Percentiles rank a stretch among this genome's conserved stretches.
phyloP scores from a whole-genome alignment of 2,113 vertebrate genomes.

The Bos indicus region DNA sequence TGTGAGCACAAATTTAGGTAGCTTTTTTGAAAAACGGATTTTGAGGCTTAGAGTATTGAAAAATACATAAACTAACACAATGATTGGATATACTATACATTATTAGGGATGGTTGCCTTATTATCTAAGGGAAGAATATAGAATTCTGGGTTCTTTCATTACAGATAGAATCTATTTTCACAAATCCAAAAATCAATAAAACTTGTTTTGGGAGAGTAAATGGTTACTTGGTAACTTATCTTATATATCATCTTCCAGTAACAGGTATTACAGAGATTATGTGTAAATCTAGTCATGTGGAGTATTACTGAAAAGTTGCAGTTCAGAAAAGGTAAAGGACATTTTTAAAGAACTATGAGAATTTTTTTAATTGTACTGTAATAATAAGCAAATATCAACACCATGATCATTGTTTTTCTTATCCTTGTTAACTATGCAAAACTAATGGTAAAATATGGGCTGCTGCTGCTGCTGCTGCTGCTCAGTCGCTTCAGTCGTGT shows the following conservation, averaged over 20 bases:
- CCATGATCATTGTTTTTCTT: background rate
- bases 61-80: background rate
- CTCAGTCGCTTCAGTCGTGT: background rate
- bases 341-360: background rate
- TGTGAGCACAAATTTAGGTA: background rate
- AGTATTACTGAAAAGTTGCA: background rate
- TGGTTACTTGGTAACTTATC: constrained; percentile 50
- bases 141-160: constrained; percentile 18
- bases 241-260: background rate
- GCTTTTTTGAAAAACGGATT: background rate
- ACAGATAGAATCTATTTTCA: constrained; percentile 40
- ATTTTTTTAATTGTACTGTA: background rate
- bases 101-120: constrained; percentile 34
- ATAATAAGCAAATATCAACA: background rate
- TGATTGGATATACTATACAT: background rate
- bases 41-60: background rate
- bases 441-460: background rate
- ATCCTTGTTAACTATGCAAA: background rate
- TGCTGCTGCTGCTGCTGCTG: background rate
- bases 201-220: constrained; percentile 53
- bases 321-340: background rate
- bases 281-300: background rate
- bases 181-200: constrained; percentile 65
- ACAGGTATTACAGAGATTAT: background rate
- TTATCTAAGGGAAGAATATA: constrained; percentile 42